Conservation (phyloP, 2,888 invertebrate species). For the Nineta flava region DNA sequence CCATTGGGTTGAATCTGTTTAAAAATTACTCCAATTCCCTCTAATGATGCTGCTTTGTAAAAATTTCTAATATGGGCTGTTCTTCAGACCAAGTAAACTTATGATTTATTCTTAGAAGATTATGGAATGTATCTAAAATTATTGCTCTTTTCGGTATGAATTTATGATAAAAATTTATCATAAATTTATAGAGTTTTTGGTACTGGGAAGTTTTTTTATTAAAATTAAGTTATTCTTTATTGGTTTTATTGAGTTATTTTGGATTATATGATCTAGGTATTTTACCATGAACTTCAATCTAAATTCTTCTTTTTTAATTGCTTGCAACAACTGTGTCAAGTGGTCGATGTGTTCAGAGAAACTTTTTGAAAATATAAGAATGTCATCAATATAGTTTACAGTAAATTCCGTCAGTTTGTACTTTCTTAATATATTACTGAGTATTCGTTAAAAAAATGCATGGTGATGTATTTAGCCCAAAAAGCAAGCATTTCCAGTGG, state of each 20-base stretch:
- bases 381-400: slow-evolving; percentile 11
- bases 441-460: slow-evolving; percentile 11
- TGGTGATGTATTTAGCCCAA: neutral
- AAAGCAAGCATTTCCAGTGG: neutral
- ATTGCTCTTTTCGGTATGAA: slow-evolving; percentile 7
- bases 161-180: slow-evolving; percentile 7
- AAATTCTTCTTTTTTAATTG: slow-evolving; percentile 9
- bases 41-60: neutral
- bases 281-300: slow-evolving; percentile 7
- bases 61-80: slow-evolving; percentile 11
- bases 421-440: slow-evolving; percentile 11
- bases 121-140: slow-evolving; percentile 6
- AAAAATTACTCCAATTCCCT: neutral
- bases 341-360: slow-evolving; percentile 12
- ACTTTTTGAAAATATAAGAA: slow-evolving; percentile 9
- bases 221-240: slow-evolving; percentile 8
- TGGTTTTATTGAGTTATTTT: slow-evolving; percentile 8
- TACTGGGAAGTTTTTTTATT: slow-evolving; percentile 8
- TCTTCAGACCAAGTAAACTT: slow-evolving; percentile 5
- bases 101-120: neutral
- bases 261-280: slow-evolving; percentile 10
- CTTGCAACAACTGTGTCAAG: no score
- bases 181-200: slow-evolving; percentile 10
- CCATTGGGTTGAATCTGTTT: neutral
- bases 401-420: slow-evolving; percentile 10